Base-by-base conservation (phyloP, 1,140 invertebrate genomes). In the Drosophila fuyamai region DNA sequence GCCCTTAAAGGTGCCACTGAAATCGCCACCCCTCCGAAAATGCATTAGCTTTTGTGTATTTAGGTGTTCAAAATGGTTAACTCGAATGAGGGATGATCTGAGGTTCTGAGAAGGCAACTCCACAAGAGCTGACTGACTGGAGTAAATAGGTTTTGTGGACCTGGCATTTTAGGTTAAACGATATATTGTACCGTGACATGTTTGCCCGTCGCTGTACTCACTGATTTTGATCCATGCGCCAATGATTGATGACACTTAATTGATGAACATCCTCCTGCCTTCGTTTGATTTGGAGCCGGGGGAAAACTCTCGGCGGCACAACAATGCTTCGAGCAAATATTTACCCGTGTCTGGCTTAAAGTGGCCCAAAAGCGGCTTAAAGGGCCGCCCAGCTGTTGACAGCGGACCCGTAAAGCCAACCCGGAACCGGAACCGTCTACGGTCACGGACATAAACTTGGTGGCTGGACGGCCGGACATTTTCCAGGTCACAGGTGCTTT, bases 401-500 rank as follows among this genome's bases (percentile, higher is more conserved):
- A 67, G 46, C 5, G 47, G 5, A 47, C 41, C 53, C 36, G 63
- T 35, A 48, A 38, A 48, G 62, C 50, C 16, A 55, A 41, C 46
- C 46, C 29, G 35, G n/a, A 32, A 38, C 40, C 27, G 2, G 23
- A n/a, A 41, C 14, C 36, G 35, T 65, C 41, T 46, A 59, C 56
- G 65, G 35, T 47, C 43, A 40, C 43, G 63, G 63, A 57, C 44
- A 47, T 40, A 41, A 47, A 57, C 65, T 51, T 18, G 48, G n/a
- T 32, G 29, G 29, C 16, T 60, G 46, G 32, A 32, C 36, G 44
- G 27, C 32, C 36, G 66, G 54, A 78, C 62, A 79, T 72, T 84
- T 89, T 89, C 72, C 84, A 89, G 85, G 84, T 89, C 84, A 89
- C 84, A 89, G 84, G 84, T 89, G 84, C 85, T 89, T 84, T 90